A percentile compares a stretch with the other conserved stretches of the same genome.
Conservation (phyloP, 2,113 vertebrate genomes). For the Progne subis region DNA sequence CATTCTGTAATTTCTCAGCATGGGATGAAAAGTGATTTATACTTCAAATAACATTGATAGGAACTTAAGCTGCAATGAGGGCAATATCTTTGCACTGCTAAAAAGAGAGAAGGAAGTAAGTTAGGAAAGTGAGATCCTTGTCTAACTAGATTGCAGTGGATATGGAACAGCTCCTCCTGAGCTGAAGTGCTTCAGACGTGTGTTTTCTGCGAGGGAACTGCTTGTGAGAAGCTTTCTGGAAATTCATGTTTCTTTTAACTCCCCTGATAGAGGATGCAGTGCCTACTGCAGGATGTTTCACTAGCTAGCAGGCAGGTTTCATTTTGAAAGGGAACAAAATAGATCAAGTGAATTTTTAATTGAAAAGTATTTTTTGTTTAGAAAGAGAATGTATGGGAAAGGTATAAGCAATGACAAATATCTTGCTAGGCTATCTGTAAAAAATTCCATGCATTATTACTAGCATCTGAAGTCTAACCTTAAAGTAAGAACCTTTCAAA, state of each 20-base stretch:
- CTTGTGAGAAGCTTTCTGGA: background rate
- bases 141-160: background rate
- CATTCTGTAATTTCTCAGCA: background rate
- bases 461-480: background rate
- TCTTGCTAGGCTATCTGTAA: background rate
- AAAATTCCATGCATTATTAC: background rate
- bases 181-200: accelerated
- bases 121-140: background rate
- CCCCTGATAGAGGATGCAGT: background rate
- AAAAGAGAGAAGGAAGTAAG: background rate
- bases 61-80: background rate
- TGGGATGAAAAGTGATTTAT: background rate
- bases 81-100: background rate
- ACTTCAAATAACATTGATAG: background rate
- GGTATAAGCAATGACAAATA: background rate
- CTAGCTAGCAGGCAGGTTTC: background rate
- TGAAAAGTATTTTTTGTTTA: background rate
- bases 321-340: background rate
- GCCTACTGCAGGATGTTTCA: background rate
- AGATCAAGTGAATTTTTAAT: background rate
- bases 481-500: background rate
- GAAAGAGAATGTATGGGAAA: background rate
- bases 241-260: background rate
- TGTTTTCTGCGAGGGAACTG: background rate
- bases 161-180: background rate